Conservation (phyloP, 2,113 vertebrate genomes). For the Rattus norvegicus region GRCr8 NC_086027.1:30020001-30020500, state of each 20-base stretch:
- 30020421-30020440: background rate
- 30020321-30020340: background rate
- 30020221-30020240: too few relatives aligned
- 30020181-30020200: rapidly evolving
- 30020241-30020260: background rate
- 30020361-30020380: background rate
- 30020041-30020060: conserved; percentile 80
- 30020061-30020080: conserved; percentile 46
- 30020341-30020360: background rate
- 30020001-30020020: conserved; percentile 87
- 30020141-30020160: conserved; percentile 42
- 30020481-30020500: background rate
- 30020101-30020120: conserved; percentile 47
- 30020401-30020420: background rate
- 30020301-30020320: background rate
- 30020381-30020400: background rate
- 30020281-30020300: background rate
- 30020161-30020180: background rate
- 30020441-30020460: conserved; percentile 13
- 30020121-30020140: background rate
- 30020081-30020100: conserved; percentile 42
- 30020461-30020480: background rate
- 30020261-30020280: background rate
- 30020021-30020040: conserved; percentile 82
- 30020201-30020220: background rate